Percentiles rank a stretch among this genome's conserved stretches.
phyloP scores from a whole-genome alignment of 2,113 vertebrate genomes.

The human region DNA sequence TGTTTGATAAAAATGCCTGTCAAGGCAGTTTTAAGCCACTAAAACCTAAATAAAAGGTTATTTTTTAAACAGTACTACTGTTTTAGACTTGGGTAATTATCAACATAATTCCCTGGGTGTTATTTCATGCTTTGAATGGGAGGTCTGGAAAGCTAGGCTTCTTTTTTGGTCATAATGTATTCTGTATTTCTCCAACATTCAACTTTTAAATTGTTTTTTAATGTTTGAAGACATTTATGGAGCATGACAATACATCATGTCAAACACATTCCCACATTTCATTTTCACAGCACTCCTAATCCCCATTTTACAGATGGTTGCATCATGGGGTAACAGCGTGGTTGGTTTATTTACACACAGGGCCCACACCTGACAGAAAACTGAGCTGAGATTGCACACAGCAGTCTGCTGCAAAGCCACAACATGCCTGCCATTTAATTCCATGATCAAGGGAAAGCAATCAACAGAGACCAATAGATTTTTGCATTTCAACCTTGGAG shows the following conservation, averaged over 20 bases:
- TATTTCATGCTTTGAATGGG: constrained; percentile 19
- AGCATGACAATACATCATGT: neutral
- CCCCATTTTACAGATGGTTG: neutral
- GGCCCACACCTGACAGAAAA: neutral
- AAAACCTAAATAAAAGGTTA: constrained; percentile 35
- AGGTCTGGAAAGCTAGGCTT: neutral
- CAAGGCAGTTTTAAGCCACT: constrained; percentile 31
- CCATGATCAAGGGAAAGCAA: neutral
- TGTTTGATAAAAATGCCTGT: constrained; percentile 37
- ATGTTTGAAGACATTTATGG: neutral
- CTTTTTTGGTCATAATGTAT: neutral
- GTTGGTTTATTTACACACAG: neutral
- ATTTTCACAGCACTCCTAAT: neutral
- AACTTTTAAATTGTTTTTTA: neutral
- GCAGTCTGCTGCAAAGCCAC: neutral
- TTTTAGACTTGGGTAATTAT: neutral
- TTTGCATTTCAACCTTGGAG: neutral
- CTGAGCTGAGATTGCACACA: neutral
- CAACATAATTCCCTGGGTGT: neutral
- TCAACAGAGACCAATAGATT: neutral
- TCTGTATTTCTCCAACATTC: constrained; percentile 20
- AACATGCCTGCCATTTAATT: neutral
- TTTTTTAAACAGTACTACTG: neutral
- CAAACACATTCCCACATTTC: neutral
- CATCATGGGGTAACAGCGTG: neutral